Conservation (phyloP, 2,113 vertebrate species). For the Siniperca knerii region DNA sequence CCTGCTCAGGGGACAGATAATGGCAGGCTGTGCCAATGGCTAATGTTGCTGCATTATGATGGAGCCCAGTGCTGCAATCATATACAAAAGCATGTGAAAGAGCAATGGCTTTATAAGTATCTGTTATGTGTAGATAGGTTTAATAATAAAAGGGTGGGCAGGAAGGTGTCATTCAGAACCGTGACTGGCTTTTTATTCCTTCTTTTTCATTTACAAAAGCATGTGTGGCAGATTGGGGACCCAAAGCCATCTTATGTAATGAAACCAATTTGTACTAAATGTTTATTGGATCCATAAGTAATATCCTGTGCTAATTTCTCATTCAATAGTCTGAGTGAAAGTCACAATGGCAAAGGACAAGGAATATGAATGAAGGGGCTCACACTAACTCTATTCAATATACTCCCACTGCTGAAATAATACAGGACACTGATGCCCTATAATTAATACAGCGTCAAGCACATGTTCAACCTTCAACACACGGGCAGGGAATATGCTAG, state of each 20-base stretch:
- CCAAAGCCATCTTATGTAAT: conserved; percentile 56
- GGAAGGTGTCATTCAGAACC: conserved; percentile 27
- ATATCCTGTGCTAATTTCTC: conserved; percentile 60
- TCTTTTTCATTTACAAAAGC: conserved; percentile 44
- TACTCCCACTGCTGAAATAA: conserved; percentile 23
- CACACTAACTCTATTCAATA: conserved; percentile 21
- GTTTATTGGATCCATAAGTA: conserved; percentile 69
- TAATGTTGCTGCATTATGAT: conserved; percentile 69
- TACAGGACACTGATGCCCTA: neutral
- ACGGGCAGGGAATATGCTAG: no score
- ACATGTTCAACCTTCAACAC: conserved; percentile 25
- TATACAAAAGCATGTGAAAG: conserved; percentile 24
- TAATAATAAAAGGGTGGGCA: conserved; percentile 43
- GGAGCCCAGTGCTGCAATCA: conserved; percentile 42
- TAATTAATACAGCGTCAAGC: conserved; percentile 29
- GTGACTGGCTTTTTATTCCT: conserved; percentile 10
- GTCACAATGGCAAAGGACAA: conserved; percentile 34
- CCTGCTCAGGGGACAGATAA: conserved; percentile 69
- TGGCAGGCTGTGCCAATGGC: conserved; percentile 49
- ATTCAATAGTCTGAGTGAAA: conserved; percentile 46
- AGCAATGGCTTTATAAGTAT: conserved; percentile 44
- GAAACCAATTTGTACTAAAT: conserved; percentile 67
- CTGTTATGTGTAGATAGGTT: conserved; percentile 36
- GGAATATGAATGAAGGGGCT: conserved; percentile 45
- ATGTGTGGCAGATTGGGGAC: conserved; percentile 9